A percentile compares a stretch with the other conserved stretches of the same genome.
Evolutionary conservation across 2,797 vertebrate species (phyloP).

Genomic region (Danio aesculapii): DNA sequence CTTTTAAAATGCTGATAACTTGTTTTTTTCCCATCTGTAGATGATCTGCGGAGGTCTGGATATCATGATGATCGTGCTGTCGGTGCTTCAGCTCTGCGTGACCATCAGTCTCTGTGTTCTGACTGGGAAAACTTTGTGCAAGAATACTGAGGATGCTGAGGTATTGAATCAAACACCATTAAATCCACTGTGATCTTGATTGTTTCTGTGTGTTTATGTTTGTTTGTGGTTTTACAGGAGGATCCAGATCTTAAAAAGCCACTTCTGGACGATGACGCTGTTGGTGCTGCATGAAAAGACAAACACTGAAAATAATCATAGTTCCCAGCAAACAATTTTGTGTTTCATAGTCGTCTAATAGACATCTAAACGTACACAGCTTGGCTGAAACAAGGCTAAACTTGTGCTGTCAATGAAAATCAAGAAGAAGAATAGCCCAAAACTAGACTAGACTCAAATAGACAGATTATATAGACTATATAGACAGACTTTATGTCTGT

Average conservation of each 20-base stretch:
- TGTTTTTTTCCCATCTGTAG: neutral
- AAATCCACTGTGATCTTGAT: neutral
- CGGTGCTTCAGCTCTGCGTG: conserved; percentile 67
- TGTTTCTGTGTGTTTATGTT: neutral
- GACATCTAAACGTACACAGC: too few relatives aligned
- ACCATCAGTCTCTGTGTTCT: conserved; percentile 60
- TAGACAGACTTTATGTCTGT: too few relatives aligned
- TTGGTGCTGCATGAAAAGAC: conserved; percentile 21
- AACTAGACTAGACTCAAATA: too few relatives aligned
- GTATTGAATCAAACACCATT: neutral
- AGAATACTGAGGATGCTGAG: neutral
- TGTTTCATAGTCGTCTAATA: too few relatives aligned
- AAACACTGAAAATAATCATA: too few relatives aligned
- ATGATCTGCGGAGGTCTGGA: conserved; percentile 51
- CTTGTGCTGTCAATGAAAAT: too few relatives aligned
- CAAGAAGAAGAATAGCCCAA: too few relatives aligned
- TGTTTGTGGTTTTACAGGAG: conserved; percentile 55
- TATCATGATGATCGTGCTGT: conserved; percentile 63
- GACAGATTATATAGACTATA: too few relatives aligned
- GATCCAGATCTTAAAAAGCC: conserved; percentile 60
- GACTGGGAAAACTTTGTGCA: conserved; percentile 57
- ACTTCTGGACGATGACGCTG: conserved; percentile 61
- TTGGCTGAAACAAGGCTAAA: too few relatives aligned
- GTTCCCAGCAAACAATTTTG: too few relatives aligned
- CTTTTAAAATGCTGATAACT: neutral